Evolutionary conservation across 2,113 vertebrate genomes (phyloP).

Genomic region (Ranitomeya variabilis): DNA sequence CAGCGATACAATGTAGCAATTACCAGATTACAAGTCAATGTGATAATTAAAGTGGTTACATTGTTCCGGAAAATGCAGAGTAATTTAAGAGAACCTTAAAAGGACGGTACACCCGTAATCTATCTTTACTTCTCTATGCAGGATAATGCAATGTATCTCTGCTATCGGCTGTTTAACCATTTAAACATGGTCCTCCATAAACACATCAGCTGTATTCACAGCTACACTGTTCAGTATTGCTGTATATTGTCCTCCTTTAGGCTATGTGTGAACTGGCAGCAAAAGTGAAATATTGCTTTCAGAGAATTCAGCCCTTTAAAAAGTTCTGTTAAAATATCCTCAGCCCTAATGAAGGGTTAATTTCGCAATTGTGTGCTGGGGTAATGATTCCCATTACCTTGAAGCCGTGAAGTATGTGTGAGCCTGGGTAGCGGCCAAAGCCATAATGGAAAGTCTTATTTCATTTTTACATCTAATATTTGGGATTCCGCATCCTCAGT

Average conservation of each 20-base stretch:
- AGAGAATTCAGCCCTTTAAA: not conserved
- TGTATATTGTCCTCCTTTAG: too few relatives aligned
- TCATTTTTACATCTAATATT: not conserved
- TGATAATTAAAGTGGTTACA: not conserved
- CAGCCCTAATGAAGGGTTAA: not conserved
- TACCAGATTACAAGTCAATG: conserved; percentile 17
- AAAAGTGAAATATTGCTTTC: not conserved
- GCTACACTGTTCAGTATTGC: too few relatives aligned
- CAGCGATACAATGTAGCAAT: conserved; percentile 23
- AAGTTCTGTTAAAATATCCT: not conserved
- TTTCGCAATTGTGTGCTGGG: not conserved
- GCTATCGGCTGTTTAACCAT: not conserved
- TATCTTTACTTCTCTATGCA: not conserved
- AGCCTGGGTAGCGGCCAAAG: not conserved
- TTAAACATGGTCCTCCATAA: not conserved
- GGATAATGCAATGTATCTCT: not conserved
- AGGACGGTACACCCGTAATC: not conserved
- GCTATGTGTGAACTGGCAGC: not conserved
- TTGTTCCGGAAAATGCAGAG: not conserved
- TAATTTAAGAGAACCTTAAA: not conserved
- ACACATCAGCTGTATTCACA: not conserved
- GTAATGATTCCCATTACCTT: conserved; percentile 12
- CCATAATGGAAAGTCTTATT: conserved; percentile 17
- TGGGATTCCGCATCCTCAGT: not conserved
- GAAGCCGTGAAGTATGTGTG: not conserved